Percentiles rank a stretch among this genome's conserved stretches.
Evolutionary conservation across 2,797 vertebrate genomes (phyloP).

Genomic region (Cuniculus paca): DNA sequence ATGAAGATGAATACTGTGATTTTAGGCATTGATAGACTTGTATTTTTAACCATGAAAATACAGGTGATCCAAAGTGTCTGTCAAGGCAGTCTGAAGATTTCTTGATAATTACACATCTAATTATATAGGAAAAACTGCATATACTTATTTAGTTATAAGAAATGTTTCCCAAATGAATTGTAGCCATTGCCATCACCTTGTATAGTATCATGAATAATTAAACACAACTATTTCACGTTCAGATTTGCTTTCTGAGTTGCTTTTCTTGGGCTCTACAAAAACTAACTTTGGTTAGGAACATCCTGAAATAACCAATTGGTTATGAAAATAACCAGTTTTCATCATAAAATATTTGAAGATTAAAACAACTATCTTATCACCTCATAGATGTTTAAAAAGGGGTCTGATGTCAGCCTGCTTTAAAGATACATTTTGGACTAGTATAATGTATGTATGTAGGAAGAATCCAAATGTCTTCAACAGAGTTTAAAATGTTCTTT

Average conservation of each 20-base stretch:
- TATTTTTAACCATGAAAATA: slow-evolving; percentile 65
- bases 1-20: slow-evolving; percentile 73
- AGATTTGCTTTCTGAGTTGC: slow-evolving; percentile 2
- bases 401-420: neutral
- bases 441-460: neutral
- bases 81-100: neutral
- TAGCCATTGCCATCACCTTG: neutral
- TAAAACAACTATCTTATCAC: neutral
- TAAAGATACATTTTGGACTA: neutral
- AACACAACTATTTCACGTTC: neutral
- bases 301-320: neutral
- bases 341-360: slow-evolving; percentile 34
- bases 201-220: neutral
- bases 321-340: neutral
- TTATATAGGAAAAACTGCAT: neutral
- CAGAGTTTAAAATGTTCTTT: neutral
- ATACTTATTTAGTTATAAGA: neutral
- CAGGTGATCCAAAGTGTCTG: slow-evolving; percentile 48
- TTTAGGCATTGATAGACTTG: slow-evolving; percentile 63
- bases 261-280: neutral
- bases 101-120: slow-evolving; percentile 50
- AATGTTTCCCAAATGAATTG: slow-evolving; percentile 26
- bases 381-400: neutral
- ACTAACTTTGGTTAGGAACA: neutral
- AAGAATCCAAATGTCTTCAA: neutral